A percentile compares a stretch with the other conserved stretches of the same genome.
These are phyloP conservation scores for Eupithecia subumbrata DNA, from an alignment of 2,888 invertebrate genomes.

Conservation along the genomic window DNA sequence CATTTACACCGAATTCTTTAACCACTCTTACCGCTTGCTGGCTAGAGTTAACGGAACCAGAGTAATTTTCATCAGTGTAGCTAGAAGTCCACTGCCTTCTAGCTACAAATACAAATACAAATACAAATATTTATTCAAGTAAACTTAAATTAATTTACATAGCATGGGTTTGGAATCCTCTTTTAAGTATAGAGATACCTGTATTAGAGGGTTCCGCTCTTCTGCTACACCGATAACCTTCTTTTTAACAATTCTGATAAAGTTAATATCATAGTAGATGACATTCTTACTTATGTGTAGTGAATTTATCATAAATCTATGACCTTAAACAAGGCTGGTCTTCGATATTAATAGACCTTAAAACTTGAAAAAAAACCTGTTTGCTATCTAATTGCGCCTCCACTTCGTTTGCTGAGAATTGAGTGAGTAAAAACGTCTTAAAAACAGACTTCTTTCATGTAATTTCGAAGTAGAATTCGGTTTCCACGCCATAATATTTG, in stretches of 20 bases:
- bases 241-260: background rate
- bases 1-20: constrained; percentile 12
- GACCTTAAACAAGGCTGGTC: background rate
- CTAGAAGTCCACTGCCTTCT: background rate
- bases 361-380: background rate
- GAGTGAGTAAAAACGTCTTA: constrained; percentile 46
- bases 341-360: background rate
- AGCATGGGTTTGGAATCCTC: too few relatives aligned
- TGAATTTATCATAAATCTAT: background rate
- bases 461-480: background rate
- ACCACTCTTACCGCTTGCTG: background rate
- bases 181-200: too few relatives aligned
- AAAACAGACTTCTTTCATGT: background rate
- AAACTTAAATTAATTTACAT: too few relatives aligned
- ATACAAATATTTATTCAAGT: too few relatives aligned
- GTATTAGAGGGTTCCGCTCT: too few relatives aligned
- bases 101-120: too few relatives aligned
- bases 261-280: background rate
- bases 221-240: too few relatives aligned
- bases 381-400: constrained; percentile 4
- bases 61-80: background rate
- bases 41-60: background rate
- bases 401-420: constrained; percentile 43
- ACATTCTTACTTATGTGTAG: background rate
- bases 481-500: constrained; percentile 2